These are phyloP conservation scores for Plecotus auritus DNA, from an alignment of 2,113 vertebrate genomes.

Conservation along the genomic window DNA sequence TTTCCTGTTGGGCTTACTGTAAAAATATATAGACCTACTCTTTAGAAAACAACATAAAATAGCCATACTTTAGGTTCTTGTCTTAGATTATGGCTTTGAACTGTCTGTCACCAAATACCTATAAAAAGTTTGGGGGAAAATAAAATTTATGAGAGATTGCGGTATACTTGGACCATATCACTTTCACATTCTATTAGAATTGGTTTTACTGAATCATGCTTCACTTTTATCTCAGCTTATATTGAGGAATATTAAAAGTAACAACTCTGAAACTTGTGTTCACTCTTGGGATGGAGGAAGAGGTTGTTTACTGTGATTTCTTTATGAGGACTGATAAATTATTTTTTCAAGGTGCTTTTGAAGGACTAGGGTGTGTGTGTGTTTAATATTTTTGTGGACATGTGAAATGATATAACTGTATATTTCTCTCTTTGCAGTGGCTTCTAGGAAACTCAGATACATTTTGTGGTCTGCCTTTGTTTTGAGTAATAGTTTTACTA, in stretches of 20 bases:
- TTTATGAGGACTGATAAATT: neutral
- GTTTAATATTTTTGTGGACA: neutral
- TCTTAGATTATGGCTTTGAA: constrained; percentile 35
- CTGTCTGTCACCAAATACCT: neutral
- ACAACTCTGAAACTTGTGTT: neutral
- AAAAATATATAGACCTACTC: constrained; percentile 9
- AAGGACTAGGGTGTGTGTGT: neutral
- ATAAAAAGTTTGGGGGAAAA: neutral
- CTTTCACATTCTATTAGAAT: neutral
- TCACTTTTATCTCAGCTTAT: neutral
- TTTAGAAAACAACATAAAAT: constrained; percentile 29
- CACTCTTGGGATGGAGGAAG: neutral
- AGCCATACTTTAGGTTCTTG: neutral
- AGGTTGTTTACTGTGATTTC: neutral
- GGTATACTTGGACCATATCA: neutral
- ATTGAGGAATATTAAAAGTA: neutral
- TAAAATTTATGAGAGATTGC: neutral
- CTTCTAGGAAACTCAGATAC: neutral
- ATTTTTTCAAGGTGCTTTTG: constrained; percentile 9
- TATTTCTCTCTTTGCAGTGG: neutral
- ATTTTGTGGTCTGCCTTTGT: neutral
- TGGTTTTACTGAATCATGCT: constrained; percentile 15
- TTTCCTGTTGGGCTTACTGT: neutral
- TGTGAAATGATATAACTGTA: neutral
- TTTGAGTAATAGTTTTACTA: neutral